These are phyloP conservation scores for Centroberyx gerrardi DNA, from an alignment of 2,797 vertebrate species.

Conservation along the genomic window DNA sequence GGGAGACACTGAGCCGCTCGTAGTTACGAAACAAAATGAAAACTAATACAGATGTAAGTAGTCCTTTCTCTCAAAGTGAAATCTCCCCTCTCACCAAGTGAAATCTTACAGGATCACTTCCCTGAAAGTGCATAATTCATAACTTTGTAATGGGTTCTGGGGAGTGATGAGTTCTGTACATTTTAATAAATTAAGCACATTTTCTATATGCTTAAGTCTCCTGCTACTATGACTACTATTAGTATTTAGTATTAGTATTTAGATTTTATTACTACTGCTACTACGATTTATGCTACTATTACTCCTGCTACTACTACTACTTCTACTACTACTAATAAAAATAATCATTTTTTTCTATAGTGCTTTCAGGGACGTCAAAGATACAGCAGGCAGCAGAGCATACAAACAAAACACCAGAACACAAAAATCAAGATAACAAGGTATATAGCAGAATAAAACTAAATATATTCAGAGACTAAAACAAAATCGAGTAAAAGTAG, in stretches of 20 bases:
- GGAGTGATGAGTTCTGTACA: no score
- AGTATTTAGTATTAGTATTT: no score
- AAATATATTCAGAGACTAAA: not conserved
- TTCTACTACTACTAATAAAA: no score
- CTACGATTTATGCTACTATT: no score
- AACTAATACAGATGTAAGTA: not conserved
- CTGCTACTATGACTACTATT: no score
- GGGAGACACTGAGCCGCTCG: constrained; percentile 16
- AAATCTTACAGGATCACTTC: not conserved
- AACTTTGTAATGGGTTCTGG: not conserved
- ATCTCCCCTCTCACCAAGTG: not conserved
- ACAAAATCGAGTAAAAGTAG: not conserved
- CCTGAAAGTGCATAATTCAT: not conserved
- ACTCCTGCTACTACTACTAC: no score
- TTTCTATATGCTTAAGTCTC: not conserved
- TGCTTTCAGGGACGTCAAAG: not conserved
- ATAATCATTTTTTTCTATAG: not conserved
- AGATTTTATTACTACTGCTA: no score
- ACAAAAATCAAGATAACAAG: not conserved
- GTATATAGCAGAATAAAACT: not conserved
- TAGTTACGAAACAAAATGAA: not conserved
- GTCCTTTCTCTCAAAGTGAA: not conserved
- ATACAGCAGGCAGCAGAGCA: not conserved
- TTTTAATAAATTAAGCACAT: not conserved
- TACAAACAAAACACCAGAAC: not conserved